These are phyloP conservation scores for Melanotaenia trifasciata DNA, from an alignment of 2,797 vertebrate species.

Conservation along the genomic window DNA sequence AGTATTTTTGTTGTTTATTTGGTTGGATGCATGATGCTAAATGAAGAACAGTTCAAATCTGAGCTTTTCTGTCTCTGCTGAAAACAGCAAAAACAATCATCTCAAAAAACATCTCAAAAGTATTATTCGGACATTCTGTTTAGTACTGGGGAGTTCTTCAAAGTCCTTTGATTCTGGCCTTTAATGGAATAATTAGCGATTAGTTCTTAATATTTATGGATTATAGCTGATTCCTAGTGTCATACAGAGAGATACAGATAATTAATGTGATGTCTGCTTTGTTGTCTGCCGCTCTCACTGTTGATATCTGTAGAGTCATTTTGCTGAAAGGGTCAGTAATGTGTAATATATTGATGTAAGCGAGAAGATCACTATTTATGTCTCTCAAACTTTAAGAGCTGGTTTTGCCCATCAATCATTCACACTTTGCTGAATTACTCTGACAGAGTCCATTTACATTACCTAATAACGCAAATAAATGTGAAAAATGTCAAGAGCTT, in stretches of 20 bases:
- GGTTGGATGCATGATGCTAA: constrained; percentile 6
- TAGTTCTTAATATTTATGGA: constrained; percentile 10
- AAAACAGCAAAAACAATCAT: neutral
- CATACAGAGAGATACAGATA: neutral
- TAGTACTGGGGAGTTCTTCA: neutral
- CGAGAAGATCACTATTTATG: constrained; percentile 15
- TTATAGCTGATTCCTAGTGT: constrained; percentile 11
- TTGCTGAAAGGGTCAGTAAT: constrained; percentile 38
- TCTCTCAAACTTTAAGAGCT: constrained; percentile 31
- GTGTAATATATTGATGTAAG: constrained; percentile 34
- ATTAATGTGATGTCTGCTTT: neutral
- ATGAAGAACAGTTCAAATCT: constrained; percentile 2
- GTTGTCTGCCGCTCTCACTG: constrained; percentile 1
- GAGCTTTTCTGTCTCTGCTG: neutral
- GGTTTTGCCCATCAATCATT: neutral
- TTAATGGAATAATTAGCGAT: constrained; percentile 26
- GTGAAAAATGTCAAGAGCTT: constrained; percentile 29
- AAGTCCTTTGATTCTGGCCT: constrained; percentile 17
- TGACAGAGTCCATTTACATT: constrained; percentile 31
- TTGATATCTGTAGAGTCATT: constrained; percentile 21
- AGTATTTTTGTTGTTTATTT: neutral
- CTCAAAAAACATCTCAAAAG: constrained; percentile 2
- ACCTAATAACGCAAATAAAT: constrained; percentile 32
- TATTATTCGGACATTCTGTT: neutral
- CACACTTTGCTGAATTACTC: constrained; percentile 15